A percentile compares a stretch with the other conserved stretches of the same genome.
phyloP scores from a whole-genome alignment of 2,797 vertebrate genomes.

The Linurgus olivaceus region DNA sequence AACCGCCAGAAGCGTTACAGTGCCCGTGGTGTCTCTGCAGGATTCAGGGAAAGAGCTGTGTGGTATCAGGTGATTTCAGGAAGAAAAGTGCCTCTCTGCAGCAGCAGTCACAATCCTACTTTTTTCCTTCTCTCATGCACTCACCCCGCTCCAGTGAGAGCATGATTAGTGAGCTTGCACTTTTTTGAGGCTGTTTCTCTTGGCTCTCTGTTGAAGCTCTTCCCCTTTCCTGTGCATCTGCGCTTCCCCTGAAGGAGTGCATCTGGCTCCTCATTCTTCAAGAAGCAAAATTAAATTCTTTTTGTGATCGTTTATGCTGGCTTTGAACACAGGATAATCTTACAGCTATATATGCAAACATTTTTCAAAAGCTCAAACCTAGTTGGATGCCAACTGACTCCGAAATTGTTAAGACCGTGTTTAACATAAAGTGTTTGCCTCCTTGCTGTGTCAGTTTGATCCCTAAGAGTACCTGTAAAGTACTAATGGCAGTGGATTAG shows the following conservation, averaged over 20 bases:
- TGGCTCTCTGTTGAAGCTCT: not conserved
- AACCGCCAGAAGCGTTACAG: not conserved
- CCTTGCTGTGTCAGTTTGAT: not conserved
- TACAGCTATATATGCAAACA: not conserved
- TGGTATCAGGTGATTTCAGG: not conserved
- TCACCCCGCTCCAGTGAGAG: rapidly evolving
- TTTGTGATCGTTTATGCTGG: not conserved
- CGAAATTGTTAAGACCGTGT: not conserved
- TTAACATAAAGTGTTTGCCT: not conserved
- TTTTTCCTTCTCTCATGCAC: not conserved
- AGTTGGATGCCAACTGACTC: not conserved
- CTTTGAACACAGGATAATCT: not conserved
- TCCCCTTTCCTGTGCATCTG: not conserved
- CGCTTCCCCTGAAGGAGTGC: not conserved
- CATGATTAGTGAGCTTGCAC: not conserved
- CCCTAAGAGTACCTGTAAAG: not conserved
- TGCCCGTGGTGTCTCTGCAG: not conserved
- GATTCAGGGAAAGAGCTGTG: not conserved
- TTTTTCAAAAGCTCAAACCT: not conserved
- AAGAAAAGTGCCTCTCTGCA: not conserved
- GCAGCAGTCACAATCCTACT: not conserved
- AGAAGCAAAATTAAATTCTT: not conserved
- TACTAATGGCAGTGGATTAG: not conserved
- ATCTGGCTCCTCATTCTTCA: not conserved
- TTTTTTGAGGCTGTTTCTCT: not conserved